Percentiles rank a stretch among this genome's conserved stretches.
phyloP scores from a whole-genome alignment of 1,140 invertebrate genomes.

The Neodiprion lecontei region DNA sequence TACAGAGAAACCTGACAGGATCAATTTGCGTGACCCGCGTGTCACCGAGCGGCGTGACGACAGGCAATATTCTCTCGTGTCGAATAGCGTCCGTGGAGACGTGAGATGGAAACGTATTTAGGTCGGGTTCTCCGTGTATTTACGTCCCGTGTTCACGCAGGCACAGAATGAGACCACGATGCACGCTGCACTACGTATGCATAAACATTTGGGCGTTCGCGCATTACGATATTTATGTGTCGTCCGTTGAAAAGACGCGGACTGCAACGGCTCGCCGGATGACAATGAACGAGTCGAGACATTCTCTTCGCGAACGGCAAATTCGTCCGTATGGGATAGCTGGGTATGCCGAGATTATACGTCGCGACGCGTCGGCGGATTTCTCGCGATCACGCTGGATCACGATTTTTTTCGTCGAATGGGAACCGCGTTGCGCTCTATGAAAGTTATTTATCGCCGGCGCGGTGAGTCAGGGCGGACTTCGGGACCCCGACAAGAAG shows the following conservation, averaged over 20 bases:
- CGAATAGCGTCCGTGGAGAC: background rate
- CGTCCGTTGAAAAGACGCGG: background rate
- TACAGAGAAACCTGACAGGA: background rate
- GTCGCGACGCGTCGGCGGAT: no score
- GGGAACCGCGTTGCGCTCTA: no score
- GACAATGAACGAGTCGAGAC: no score
- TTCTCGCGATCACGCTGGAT: no score
- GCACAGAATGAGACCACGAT: background rate
- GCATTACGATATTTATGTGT: background rate
- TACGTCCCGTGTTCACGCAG: background rate
- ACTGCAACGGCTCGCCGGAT: no score
- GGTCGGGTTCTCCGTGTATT: background rate
- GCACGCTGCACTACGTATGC: background rate
- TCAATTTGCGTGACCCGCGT: background rate
- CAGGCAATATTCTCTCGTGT: background rate
- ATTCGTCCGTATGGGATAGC: no score
- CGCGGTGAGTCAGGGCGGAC: no score
- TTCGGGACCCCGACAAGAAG: no score
- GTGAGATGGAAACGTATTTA: background rate
- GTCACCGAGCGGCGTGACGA: background rate
- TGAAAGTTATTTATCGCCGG: no score
- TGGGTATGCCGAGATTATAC: no score
- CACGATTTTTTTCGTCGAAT: no score
- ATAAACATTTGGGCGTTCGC: background rate
- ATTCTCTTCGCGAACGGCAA: no score